Percentiles rank a stretch among this genome's conserved stretches.
Evolutionary conservation across 2,113 vertebrate species (phyloP).

Genomic region (Perca flavescens): DNA sequence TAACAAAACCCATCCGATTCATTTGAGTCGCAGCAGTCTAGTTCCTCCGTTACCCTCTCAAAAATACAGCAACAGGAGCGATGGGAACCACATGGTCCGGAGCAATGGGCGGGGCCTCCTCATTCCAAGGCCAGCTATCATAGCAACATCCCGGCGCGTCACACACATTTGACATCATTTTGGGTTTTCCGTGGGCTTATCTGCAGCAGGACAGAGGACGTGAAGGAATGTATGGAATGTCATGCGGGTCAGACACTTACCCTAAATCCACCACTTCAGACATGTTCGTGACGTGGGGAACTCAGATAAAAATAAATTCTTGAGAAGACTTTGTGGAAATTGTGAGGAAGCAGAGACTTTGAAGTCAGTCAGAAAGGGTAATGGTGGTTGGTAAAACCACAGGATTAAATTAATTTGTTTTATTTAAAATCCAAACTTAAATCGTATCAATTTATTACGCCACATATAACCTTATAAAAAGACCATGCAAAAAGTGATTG

Average conservation of each 20-base stretch:
- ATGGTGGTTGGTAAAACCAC: neutral
- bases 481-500: neutral
- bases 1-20: neutral
- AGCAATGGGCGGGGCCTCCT: conserved; percentile 61
- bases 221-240: conserved; percentile 56
- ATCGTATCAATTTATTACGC: neutral
- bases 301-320: conserved; percentile 7
- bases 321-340: conserved; percentile 2
- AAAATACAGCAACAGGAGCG: conserved; percentile 50
- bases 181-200: conserved; percentile 30
- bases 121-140: conserved; percentile 24
- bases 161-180: conserved; percentile 35
- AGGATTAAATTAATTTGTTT: neutral
- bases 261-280: conserved; percentile 44
- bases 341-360: conserved; percentile 7
- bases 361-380: neutral
- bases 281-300: conserved; percentile 36
- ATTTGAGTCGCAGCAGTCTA: neutral
- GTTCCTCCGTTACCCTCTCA: neutral
- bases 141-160: conserved; percentile 50
- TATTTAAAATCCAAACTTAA: neutral
- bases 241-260: conserved; percentile 30
- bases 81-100: conserved; percentile 44
- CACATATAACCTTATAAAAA: neutral
- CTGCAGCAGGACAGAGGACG: conserved; percentile 6